A percentile compares a stretch with the other conserved stretches of the same genome.
Evolutionary conservation across 2,113 vertebrate species (phyloP).

Genomic region (Suricata suricatta): DNA sequence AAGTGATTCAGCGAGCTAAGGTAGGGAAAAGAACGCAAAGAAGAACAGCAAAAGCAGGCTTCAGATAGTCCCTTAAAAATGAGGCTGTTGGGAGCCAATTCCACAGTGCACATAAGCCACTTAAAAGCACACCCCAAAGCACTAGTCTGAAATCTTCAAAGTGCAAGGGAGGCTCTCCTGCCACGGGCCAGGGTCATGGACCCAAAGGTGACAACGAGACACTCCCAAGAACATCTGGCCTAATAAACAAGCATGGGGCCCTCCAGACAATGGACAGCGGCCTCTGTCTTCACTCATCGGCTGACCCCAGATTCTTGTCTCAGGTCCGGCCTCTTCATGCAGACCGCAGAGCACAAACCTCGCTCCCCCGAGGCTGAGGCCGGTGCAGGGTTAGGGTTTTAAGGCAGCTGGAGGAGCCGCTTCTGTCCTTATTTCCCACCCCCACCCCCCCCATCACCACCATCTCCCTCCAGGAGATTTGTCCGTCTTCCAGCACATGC

Average conservation of each 20-base stretch:
- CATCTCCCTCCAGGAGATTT: neutral
- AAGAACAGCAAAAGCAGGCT: constrained; percentile 41
- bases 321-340: neutral
- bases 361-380: neutral
- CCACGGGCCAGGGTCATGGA: constrained; percentile 41
- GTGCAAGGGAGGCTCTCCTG: constrained; percentile 69
- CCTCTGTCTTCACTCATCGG: constrained; percentile 65
- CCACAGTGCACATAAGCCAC: constrained; percentile 29
- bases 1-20: neutral
- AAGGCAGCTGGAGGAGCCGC: neutral
- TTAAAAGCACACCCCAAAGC: constrained; percentile 57
- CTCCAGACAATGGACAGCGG: constrained; percentile 65
- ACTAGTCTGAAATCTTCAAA: constrained; percentile 71
- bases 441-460: too few relatives aligned
- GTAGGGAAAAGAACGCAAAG: constrained; percentile 71
- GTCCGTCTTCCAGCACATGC: neutral
- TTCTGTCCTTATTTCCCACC: neutral
- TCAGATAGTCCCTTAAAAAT: constrained; percentile 53
- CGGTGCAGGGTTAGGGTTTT: neutral
- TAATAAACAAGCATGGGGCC: constrained; percentile 68
- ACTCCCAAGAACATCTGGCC: constrained; percentile 81
- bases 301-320: constrained; percentile 75
- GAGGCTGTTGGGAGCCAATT: constrained; percentile 49
- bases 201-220: constrained; percentile 77
- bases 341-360: neutral